These are phyloP conservation scores for Hexactinellida sp. DNA, from an alignment of 37 sponge, comb jelly and placozoan species.

Conservation along the genomic window DNA sequence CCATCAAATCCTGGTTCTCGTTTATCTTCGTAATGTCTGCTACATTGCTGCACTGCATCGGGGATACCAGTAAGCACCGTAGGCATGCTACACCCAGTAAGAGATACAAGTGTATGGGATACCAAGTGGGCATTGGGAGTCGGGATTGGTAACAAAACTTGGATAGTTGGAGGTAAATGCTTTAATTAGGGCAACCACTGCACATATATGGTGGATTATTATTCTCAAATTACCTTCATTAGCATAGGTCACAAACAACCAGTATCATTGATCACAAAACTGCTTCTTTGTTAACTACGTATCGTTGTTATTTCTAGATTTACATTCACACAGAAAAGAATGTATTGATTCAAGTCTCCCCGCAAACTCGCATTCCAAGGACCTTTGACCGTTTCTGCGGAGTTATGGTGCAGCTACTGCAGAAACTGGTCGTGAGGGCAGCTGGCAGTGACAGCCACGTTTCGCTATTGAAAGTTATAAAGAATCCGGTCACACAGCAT, in stretches of 20 bases:
- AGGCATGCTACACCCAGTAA: neutral
- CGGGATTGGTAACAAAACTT: too few species aligned
- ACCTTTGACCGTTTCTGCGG: slow-evolving; percentile 96
- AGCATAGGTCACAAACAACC: too few species aligned
- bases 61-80: neutral
- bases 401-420: slow-evolving; percentile 91
- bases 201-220: too few species aligned
- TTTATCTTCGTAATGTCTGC: neutral
- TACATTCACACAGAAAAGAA: slow-evolving; percentile 89
- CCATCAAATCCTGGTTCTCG: neutral
- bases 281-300: too few species aligned
- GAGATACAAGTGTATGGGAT: too few species aligned
- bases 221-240: too few species aligned
- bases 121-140: too few species aligned
- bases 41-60: too few species aligned
- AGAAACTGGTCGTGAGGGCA: slow-evolving; percentile 91
- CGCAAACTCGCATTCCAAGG: slow-evolving; percentile 85
- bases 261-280: too few species aligned
- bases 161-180: too few species aligned
- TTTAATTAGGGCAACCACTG: too few species aligned
- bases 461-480: slow-evolving; percentile 91
- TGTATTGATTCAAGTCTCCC: slow-evolving; percentile 93
- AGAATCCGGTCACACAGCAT: slow-evolving; percentile 89
- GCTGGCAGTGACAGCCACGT: slow-evolving; percentile 74
- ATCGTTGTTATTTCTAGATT: neutral